Evolutionary conservation across 2,797 vertebrate species (phyloP), one percentile per base, ranked within the genome.

Genomic region (Danio choprae): DNA sequence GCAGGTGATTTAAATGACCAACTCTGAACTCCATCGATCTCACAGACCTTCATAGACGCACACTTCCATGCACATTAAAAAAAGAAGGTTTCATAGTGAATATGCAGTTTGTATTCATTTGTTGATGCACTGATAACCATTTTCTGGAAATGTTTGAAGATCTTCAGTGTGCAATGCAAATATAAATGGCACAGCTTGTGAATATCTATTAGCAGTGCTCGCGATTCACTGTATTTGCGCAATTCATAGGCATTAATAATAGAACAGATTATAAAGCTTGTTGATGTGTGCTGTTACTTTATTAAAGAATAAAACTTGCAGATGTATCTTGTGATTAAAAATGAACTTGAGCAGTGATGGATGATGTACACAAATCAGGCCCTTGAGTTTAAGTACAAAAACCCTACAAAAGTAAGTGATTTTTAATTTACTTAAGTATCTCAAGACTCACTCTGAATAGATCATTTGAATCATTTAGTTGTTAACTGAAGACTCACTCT

Each of bases 11-110:
- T 96, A 96, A 95, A 90, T 86, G 63, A 77, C 85, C 90, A 90
- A 91, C 94, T 95, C 95, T 94, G 91, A 91, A 86, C 90, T 91
- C 92, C 94, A 96, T 96, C 92, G 96, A 97, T 96, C 95, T 92
- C 86, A 84, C 87, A 87, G 86, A 89, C 83, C 81, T 83, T 84
- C 60, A 75, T 63, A 82, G 51, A 80, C 3, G 3, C 29, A 29
- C 29, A 29, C 29, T 29, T 29, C 29, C 29, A 29, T 29, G 3
- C 1, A 3, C 29, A 29, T 3, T 1, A 29, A 29, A 1, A 29
- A 29, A 29, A 29, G 1, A 51, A 7, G 43, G 11, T 70, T 41
- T 50, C 36, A 64, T 59, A 43, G 20, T 53, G 50, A 13, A 60
- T 10, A 77, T 58, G 13, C 65, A 68, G 50, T 68, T 22, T 68